Conservation (phyloP, 2,113 vertebrate genomes). For the Myanophis thanlyinensis region DNA sequence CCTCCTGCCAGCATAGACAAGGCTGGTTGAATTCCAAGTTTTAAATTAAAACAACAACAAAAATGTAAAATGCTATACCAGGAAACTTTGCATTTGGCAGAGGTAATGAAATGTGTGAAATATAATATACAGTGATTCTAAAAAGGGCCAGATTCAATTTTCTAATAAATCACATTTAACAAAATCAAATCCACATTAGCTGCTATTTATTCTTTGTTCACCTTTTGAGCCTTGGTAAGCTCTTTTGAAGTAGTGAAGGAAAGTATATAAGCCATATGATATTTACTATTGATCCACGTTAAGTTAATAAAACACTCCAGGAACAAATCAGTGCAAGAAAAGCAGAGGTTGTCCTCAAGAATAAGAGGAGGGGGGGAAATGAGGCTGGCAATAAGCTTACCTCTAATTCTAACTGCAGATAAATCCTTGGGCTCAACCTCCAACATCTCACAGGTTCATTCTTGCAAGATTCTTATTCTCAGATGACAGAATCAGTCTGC, state of each 20-base stretch:
- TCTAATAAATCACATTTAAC: background rate
- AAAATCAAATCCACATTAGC: background rate
- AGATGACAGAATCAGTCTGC: background rate
- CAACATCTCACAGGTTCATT: background rate
- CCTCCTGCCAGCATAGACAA: background rate
- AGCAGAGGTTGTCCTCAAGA: background rate
- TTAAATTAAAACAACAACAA: background rate
- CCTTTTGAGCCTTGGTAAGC: background rate
- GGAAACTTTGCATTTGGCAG: background rate
- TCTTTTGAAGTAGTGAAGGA: background rate
- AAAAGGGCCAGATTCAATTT: background rate
- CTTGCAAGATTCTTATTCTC: background rate
- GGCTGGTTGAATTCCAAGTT: background rate
- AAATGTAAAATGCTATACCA: background rate
- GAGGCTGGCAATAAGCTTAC: background rate
- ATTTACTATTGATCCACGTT: constrained; percentile 8
- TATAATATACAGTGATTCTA: background rate
- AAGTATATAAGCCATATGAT: background rate
- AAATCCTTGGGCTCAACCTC: background rate
- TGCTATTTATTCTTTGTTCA: background rate
- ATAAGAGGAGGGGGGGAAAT: background rate
- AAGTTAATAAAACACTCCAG: background rate
- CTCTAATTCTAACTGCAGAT: background rate
- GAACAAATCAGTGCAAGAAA: background rate
- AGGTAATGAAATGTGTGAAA: background rate